Conservation (phyloP, 2,888 invertebrate species). For the Melanostoma scalare region DNA sequence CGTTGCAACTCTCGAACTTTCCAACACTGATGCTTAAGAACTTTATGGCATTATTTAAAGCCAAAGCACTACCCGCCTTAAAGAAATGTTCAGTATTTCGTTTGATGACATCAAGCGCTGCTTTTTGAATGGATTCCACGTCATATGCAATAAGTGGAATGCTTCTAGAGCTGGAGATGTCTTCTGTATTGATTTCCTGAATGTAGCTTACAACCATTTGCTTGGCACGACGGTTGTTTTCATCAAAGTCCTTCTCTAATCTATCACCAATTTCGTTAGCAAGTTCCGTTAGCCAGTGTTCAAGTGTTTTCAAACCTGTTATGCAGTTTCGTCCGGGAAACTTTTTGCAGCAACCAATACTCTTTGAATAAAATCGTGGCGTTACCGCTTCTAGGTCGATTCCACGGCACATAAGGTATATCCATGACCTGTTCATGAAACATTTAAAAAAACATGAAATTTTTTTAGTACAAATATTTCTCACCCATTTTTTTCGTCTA, state of each 20-base stretch:
- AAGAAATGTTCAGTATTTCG: constrained; percentile 83
- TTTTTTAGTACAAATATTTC: constrained; percentile 53
- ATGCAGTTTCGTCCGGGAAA: constrained; percentile 92
- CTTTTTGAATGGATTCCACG: constrained; percentile 85
- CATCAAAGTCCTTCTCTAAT: constrained; percentile 89
- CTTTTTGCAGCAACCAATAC: constrained; percentile 97
- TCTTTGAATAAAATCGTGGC: constrained; percentile 92
- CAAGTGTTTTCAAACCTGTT: constrained; percentile 85
- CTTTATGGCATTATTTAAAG: constrained; percentile 84
- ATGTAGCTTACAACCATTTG: constrained; percentile 89
- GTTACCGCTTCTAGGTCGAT: constrained; percentile 94
- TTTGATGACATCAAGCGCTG: constrained; percentile 87
- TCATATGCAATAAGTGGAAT: constrained; percentile 85
- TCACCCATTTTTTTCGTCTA: constrained; percentile 95
- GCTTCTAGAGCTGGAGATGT: constrained; percentile 87
- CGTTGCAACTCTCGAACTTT: constrained; percentile 87
- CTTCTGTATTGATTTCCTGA: constrained; percentile 83
- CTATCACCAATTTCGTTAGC: constrained; percentile 92
- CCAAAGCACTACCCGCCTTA: constrained; percentile 76
- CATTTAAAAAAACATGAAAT: background rate
- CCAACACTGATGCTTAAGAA: constrained; percentile 90
- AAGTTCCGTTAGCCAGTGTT: constrained; percentile 92
- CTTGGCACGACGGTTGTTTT: constrained; percentile 91
- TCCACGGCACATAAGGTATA: constrained; percentile 93
- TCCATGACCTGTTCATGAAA: constrained; percentile 86